Conservation (phyloP, 1,140 invertebrate genomes). For the Potamilus streckersoni region DNA sequence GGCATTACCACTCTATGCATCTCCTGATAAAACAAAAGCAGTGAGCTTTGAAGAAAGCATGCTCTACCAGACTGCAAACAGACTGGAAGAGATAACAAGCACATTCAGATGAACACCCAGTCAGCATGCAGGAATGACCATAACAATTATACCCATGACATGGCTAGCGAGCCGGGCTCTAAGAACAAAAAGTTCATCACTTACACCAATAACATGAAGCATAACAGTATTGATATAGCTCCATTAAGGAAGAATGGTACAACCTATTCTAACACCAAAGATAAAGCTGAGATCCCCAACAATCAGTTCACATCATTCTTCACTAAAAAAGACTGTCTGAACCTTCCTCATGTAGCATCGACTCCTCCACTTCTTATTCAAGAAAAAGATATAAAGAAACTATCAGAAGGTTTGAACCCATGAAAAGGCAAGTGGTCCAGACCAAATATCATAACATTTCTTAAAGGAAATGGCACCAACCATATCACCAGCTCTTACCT, state of each 20-base stretch:
- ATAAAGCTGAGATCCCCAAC: slow-evolving; percentile 10
- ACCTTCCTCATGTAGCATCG: neutral
- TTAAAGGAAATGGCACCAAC: neutral
- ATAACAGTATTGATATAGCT: neutral
- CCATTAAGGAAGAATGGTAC: slow-evolving; percentile 6
- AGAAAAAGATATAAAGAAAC: neutral
- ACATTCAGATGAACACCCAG: neutral
- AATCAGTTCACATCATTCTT: slow-evolving; percentile 10
- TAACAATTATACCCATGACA: neutral
- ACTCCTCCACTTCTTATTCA: neutral
- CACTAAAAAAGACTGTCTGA: neutral
- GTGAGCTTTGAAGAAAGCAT: neutral
- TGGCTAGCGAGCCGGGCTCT: neutral
- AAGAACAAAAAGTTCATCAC: neutral
- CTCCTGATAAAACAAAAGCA: too few relatives aligned
- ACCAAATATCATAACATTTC: neutral
- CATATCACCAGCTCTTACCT: neutral
- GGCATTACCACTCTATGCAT: too few relatives aligned
- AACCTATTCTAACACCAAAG: neutral
- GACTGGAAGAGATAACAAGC: neutral
- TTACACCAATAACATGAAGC: neutral
- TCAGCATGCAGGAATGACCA: neutral
- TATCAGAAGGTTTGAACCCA: too few relatives aligned
- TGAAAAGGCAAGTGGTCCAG: neutral
- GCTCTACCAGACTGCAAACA: neutral